Evolutionary conservation across 2,888 invertebrate genomes (phyloP), one percentile per base, ranked within the genome.

Genomic region (Hirtodrosophila duncani): DNA sequence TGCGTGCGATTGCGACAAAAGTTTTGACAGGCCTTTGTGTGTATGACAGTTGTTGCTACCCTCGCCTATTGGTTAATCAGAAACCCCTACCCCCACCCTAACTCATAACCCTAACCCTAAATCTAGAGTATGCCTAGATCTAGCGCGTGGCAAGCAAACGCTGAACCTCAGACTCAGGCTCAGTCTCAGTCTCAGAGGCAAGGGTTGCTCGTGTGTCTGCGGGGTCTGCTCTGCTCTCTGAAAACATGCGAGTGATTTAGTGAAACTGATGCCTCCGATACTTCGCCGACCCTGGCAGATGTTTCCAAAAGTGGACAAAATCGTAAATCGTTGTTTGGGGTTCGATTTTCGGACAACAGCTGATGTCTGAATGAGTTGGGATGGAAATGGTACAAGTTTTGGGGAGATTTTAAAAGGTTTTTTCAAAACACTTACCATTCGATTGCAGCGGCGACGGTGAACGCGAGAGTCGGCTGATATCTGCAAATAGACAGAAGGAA

Each of bases 391-490:
- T 29, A 14, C 9, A 18, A 29, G 36, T 50, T 43, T 20, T 29
- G 13, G 14, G 4, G 51, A 10, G 20, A 9, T 29, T 20, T 20
- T 20, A 20, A 20, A 20, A 7, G 7, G 20, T 20, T 20, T 20
- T 20, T 20, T 7, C 5, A 16, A 36, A 24, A 29, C 61, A 89
- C 92, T 88, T 87, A 92, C 92, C 92, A 85, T 91, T 90, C 81
- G 92, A 92, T 84, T 91, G 91, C 68, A 93, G 92, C 81, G 94
- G 93, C 81, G 92, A 92, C 61, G 93, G 93, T 75, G 93, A 92
- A 87, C 93, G 93, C 84, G 93, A 92, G 84, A 93, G 87, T 74
- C 90, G 88, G 84, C 89, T 92, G 88, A 86, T 86, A 75, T 85
- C 86, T 86, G 83, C 13, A 85, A 81, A 16, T 17, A 23, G 30